Conservation (phyloP, 1,140 invertebrate genomes). For the Phenacoccus solenopsis region DNA sequence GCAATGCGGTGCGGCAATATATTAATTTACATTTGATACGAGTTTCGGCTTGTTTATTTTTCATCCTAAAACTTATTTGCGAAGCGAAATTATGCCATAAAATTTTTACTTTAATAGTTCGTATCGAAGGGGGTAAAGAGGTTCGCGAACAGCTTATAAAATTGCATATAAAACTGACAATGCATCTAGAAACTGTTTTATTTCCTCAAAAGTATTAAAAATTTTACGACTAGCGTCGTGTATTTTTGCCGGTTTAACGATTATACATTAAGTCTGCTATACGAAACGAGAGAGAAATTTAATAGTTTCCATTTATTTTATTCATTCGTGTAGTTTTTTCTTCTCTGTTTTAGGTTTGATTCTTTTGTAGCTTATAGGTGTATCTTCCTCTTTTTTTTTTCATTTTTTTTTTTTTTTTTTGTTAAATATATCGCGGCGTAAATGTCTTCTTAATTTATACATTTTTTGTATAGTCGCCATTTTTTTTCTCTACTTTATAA, state of each 20-base stretch:
- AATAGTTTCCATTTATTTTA: background rate
- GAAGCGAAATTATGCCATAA: background rate
- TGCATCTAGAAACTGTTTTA: conserved; percentile 2
- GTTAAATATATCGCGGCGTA: too few species aligned
- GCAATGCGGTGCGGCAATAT: too few species aligned
- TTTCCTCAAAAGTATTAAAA: background rate
- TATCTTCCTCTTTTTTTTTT: too few species aligned
- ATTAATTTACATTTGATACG: too few species aligned
- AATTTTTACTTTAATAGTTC: background rate
- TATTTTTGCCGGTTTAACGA: conserved; percentile 1
- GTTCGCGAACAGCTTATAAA: conserved; percentile 1
- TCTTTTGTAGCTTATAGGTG: too few species aligned
- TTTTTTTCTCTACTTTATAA: too few species aligned
- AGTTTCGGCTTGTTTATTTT: too few species aligned
- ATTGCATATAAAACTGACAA: conserved; percentile 3
- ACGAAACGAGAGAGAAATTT: conserved; percentile 1
- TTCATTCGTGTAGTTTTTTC: background rate
- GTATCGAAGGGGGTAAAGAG: background rate
- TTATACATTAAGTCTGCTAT: background rate
- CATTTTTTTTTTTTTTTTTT: too few species aligned
- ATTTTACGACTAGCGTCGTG: background rate
- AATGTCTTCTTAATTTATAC: too few species aligned
- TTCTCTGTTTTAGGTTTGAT: background rate
- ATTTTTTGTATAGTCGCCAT: too few species aligned
- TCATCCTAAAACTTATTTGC: background rate